Percentiles rank a stretch among this genome's conserved stretches.
These are phyloP conservation scores for Poeciliopsis paucimaculata DNA, from an alignment of 2,797 vertebrate genomes.

Conservation along the genomic window DNA sequence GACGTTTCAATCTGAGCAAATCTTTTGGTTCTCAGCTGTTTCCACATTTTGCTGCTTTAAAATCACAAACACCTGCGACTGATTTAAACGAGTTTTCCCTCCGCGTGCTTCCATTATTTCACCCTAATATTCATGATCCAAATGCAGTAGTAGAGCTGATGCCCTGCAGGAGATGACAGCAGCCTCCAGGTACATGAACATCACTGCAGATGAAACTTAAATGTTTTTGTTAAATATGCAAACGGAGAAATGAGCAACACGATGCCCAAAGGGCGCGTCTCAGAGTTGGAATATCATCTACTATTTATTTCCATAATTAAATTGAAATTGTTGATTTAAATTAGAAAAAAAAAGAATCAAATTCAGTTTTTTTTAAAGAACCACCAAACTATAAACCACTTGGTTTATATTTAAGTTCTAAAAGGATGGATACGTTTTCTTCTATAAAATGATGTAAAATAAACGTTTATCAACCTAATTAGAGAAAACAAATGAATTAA, in stretches of 20 bases:
- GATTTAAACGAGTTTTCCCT: background rate
- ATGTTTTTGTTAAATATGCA: background rate
- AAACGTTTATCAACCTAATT: background rate
- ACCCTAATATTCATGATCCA: background rate
- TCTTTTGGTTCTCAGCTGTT: conserved; percentile 17
- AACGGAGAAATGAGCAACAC: background rate
- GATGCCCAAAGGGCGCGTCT: background rate
- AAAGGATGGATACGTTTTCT: background rate
- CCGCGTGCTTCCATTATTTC: background rate
- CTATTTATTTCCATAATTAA: background rate
- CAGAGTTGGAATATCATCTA: background rate
- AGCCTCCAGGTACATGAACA: conserved; percentile 42
- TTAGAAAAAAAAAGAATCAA: background rate
- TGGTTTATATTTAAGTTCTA: background rate
- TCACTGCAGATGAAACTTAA: background rate
- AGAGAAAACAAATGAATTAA: no score
- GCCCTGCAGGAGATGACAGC: conserved; percentile 49
- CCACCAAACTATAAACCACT: no score
- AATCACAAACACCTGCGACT: conserved; percentile 38
- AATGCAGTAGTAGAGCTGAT: background rate
- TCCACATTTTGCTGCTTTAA: background rate
- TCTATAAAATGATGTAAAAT: background rate
- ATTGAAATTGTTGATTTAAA: background rate
- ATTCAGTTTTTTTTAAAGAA: background rate
- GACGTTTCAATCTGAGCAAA: conserved; percentile 46